Evolutionary conservation across 2,113 vertebrate genomes (phyloP).

Genomic region (Grallaria varia): DNA sequence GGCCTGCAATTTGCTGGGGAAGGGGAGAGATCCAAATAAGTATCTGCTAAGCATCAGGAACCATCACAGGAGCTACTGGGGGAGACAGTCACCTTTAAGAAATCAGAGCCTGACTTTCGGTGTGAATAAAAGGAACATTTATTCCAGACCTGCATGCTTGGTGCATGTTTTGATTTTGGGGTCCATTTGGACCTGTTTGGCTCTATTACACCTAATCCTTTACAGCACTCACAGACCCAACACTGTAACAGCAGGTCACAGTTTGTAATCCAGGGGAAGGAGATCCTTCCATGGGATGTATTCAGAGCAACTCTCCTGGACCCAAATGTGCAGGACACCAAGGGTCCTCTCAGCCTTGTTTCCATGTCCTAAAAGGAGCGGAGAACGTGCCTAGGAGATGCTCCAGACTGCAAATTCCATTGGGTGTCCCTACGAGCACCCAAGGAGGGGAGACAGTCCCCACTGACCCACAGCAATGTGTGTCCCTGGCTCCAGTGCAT

Average conservation of each 20-base stretch:
- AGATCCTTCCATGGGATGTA: not conserved
- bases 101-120: not conserved
- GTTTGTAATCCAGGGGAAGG: not conserved
- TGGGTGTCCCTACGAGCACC: rapidly evolving
- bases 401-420: not conserved
- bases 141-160: not conserved
- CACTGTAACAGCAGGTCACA: rapidly evolving
- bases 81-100: not conserved
- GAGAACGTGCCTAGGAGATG: not conserved
- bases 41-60: not conserved
- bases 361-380: not conserved
- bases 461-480: rapidly evolving
- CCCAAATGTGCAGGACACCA: not conserved
- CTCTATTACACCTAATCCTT: not conserved
- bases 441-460: rapidly evolving
- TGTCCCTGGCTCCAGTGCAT: rapidly evolving
- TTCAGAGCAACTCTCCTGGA: not conserved
- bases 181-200: not conserved
- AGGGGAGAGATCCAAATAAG: not conserved
- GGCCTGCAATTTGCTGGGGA: not conserved
- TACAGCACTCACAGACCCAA: not conserved
- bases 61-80: not conserved
- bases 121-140: not conserved
- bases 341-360: not conserved
- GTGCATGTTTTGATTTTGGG: not conserved